Conservation (phyloP, 2,888 invertebrate genomes). For the Lasioglossum marginatum region DNA sequence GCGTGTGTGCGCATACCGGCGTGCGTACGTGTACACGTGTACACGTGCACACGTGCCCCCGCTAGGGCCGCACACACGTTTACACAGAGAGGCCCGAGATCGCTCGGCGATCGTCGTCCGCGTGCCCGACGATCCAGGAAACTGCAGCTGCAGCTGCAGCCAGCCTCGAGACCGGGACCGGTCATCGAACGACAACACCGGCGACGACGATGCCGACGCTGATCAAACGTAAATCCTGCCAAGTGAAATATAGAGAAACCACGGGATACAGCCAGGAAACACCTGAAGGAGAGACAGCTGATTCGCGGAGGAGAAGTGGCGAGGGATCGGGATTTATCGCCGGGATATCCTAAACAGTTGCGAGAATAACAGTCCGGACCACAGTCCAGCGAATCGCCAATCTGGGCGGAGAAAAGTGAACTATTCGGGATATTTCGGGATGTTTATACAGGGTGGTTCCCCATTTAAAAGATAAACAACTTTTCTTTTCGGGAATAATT, state of each 20-base stretch:
- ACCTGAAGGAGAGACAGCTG: slow-evolving; percentile 37
- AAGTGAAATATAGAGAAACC: slow-evolving; percentile 67
- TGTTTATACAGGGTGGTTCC: too few relatives aligned
- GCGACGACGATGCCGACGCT: slow-evolving; percentile 39
- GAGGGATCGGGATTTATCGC: slow-evolving; percentile 49
- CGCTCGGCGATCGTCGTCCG: slow-evolving; percentile 32
- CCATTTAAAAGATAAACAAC: too few relatives aligned
- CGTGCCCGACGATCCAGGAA: slow-evolving; percentile 68
- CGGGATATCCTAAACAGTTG: slow-evolving; percentile 20
- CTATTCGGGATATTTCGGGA: too few relatives aligned
- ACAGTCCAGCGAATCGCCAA: background rate
- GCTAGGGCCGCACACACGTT: background rate
- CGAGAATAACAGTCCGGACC: too few relatives aligned
- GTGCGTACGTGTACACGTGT: slow-evolving; percentile 19
- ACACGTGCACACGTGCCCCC: slow-evolving; percentile 11
- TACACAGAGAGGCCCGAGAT: background rate
- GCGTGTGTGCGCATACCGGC: slow-evolving; percentile 31
- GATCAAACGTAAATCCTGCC: slow-evolving; percentile 61
- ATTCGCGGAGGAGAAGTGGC: background rate
- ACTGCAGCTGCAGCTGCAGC: slow-evolving; percentile 66
- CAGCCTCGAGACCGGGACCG: slow-evolving; percentile 45
- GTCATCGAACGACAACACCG: slow-evolving; percentile 56
- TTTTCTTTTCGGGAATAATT: too few relatives aligned
- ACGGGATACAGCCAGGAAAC: slow-evolving; percentile 32
- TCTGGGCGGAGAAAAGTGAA: too few relatives aligned